phyloP scores from a whole-genome alignment of 2,113 vertebrate species.

The Scophthalmus maximus region DNA sequence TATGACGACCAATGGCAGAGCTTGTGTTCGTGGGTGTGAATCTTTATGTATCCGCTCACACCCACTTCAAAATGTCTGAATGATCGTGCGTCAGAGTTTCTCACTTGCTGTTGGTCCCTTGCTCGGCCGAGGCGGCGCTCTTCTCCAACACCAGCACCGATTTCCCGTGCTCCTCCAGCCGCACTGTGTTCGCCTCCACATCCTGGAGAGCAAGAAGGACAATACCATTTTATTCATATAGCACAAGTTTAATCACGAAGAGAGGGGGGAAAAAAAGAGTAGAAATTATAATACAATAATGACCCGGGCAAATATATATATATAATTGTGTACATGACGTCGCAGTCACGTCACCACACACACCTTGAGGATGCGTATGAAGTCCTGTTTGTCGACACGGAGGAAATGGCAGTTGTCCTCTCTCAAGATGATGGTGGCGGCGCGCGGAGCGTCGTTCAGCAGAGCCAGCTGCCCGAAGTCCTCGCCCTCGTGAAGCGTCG shows the following conservation, averaged over 20 bases:
- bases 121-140: constrained; percentile 72
- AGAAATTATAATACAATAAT: too few relatives aligned
- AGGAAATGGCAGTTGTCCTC: constrained; percentile 97
- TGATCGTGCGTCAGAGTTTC: neutral
- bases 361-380: constrained; percentile 95
- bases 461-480: constrained; percentile 95
- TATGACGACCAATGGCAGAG: neutral
- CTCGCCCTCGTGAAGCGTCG: constrained; percentile 92
- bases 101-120: constrained; percentile 79
- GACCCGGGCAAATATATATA: too few relatives aligned
- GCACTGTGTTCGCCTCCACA: constrained; percentile 94
- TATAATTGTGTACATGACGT: neutral
- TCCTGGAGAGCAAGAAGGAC: constrained; percentile 79
- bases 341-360: constrained; percentile 1
- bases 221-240: too few relatives aligned
- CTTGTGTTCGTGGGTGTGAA: neutral
- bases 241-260: too few relatives aligned
- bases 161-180: constrained; percentile 93
- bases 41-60: too few relatives aligned
- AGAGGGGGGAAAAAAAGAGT: too few relatives aligned
- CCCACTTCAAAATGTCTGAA: too few relatives aligned
- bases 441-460: constrained; percentile 92
- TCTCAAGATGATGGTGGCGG: constrained; percentile 92
- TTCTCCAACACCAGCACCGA: constrained; percentile 93
- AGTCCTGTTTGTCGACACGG: constrained; percentile 95